Percentiles rank a stretch among this genome's conserved stretches.
Evolutionary conservation across 2,113 vertebrate genomes (phyloP).

Genomic region (Eurypyga helias): DNA sequence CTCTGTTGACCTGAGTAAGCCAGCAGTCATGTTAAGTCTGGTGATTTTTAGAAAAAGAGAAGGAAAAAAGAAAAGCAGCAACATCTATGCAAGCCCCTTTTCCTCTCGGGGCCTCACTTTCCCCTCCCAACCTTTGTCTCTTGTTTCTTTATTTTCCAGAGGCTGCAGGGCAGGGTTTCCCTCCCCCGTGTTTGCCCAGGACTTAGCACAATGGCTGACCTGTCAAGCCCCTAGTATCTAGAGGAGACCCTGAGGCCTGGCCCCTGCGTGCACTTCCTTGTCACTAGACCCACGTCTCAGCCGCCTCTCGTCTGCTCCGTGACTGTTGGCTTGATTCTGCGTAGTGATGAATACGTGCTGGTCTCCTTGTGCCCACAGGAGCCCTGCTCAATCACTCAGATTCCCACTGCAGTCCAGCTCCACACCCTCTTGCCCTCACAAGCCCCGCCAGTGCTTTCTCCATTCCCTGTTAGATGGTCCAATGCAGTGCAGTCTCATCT

Average conservation of each 20-base stretch:
- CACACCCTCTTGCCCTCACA: background rate
- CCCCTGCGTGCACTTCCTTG: background rate
- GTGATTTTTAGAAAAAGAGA: background rate
- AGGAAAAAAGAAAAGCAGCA: background rate
- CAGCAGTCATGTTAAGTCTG: background rate
- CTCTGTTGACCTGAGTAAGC: background rate
- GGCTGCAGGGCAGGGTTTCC: slow-evolving; percentile 60
- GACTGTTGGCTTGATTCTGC: background rate
- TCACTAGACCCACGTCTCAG: rapidly evolving
- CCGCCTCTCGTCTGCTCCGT: background rate
- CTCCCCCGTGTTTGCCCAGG: slow-evolving; percentile 44
- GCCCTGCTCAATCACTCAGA: background rate
- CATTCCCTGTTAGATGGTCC: background rate
- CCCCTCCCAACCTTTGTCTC: slow-evolving; percentile 65
- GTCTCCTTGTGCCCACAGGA: background rate
- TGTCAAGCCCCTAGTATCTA: background rate
- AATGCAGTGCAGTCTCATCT: background rate
- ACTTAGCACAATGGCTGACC: slow-evolving; percentile 59
- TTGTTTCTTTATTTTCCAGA: slow-evolving; percentile 45
- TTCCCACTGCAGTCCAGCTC: background rate
- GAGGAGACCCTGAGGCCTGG: background rate
- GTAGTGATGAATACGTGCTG: rapidly evolving
- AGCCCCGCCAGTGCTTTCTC: background rate
- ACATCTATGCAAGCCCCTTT: background rate
- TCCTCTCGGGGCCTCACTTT: slow-evolving; percentile 55